phyloP scores from a whole-genome alignment of 2,888 invertebrate species.

The Druceiella hillmani region DNA sequence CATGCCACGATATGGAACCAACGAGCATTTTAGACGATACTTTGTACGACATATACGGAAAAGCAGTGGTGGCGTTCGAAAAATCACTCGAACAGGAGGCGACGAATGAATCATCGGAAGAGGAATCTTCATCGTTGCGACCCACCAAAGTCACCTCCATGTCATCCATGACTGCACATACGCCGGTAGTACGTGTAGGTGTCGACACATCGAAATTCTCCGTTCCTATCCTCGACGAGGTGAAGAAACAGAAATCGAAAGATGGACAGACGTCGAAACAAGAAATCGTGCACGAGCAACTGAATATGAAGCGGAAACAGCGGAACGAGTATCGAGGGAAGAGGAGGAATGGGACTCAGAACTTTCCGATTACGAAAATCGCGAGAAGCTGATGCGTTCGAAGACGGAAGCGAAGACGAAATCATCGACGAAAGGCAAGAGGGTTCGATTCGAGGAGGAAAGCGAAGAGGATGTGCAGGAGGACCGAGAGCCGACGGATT shows the following conservation, averaged over 20 bases:
- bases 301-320: no score
- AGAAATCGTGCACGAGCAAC: no score
- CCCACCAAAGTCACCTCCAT: slow-evolving; percentile 12
- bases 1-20: slow-evolving; percentile 9
- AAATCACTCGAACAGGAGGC: no score
- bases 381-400: no score
- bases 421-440: slow-evolving; percentile 8
- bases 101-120: no score
- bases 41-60: slow-evolving; percentile 10
- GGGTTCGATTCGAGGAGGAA: slow-evolving; percentile 7
- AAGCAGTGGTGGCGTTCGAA: no score
- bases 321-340: no score
- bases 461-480: slow-evolving; percentile 4
- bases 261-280: no score
- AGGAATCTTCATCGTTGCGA: slow-evolving; percentile 9
- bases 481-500: no score
- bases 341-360: no score
- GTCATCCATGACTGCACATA: slow-evolving; percentile 13
- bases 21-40: slow-evolving; percentile 7
- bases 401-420: slow-evolving; percentile 8
- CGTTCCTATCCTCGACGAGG: background rate
- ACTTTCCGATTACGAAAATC: no score
- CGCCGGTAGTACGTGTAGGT: slow-evolving; percentile 10
- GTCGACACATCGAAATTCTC: slow-evolving; percentile 8
- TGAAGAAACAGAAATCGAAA: no score